Evolutionary conservation across 1,140 invertebrate genomes (phyloP).

Genomic region (Laodelphax striatellus): DNA sequence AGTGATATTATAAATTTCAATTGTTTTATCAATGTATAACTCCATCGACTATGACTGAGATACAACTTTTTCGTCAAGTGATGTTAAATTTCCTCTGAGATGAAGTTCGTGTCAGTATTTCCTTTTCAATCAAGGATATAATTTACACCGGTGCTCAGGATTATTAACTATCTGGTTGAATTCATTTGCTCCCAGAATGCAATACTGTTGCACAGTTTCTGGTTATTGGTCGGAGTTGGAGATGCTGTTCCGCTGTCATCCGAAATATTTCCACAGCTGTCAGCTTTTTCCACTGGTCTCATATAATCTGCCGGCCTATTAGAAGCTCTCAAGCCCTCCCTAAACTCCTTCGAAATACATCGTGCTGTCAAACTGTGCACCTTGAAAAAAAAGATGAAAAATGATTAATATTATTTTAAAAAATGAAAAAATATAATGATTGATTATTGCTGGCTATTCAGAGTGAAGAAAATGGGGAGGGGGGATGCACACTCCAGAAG

Average conservation of each 20-base stretch:
- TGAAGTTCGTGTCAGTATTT: too few relatives aligned
- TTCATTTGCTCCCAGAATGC: conserved; percentile 11
- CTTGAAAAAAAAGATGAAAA: conserved; percentile 27
- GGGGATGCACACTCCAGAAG: neutral
- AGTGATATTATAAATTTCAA: too few relatives aligned
- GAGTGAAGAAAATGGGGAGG: neutral
- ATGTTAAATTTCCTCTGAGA: too few relatives aligned
- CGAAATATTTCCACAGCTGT: conserved; percentile 11
- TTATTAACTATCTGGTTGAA: neutral
- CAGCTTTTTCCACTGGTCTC: neutral
- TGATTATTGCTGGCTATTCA: neutral
- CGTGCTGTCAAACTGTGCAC: conserved; percentile 74
- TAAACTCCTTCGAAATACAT: conserved; percentile 60
- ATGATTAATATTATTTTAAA: neutral
- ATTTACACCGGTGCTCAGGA: too few relatives aligned
- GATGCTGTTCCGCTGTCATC: conserved; percentile 17
- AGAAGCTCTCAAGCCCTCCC: conserved; percentile 45
- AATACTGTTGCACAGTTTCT: conserved; percentile 4
- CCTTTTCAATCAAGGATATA: too few relatives aligned
- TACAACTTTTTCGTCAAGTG: too few relatives aligned
- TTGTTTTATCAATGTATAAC: too few relatives aligned
- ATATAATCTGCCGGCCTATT: neutral
- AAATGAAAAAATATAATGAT: too few relatives aligned
- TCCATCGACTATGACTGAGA: too few relatives aligned
- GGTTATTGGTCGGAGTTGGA: conserved; percentile 5